Conservation (phyloP, 1,140 invertebrate genomes). For the Bombus huntii region DNA sequence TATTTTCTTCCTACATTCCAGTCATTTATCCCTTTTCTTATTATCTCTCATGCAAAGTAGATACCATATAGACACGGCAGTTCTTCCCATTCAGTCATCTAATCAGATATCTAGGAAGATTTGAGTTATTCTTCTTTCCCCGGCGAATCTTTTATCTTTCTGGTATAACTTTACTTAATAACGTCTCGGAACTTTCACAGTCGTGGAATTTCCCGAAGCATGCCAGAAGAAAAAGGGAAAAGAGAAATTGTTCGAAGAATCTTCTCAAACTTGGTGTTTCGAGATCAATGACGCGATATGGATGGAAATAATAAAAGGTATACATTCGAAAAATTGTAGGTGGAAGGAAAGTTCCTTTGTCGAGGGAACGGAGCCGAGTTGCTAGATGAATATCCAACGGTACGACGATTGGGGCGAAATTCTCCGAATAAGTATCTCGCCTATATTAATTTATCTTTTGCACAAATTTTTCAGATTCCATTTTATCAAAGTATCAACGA, state of each 20-base stretch:
- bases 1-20: background rate
- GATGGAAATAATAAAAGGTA: background rate
- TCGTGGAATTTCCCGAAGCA: background rate
- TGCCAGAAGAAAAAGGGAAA: background rate
- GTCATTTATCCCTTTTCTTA: background rate
- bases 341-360: background rate
- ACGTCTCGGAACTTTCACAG: background rate
- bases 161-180: constrained; percentile 11
- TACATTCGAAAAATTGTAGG: constrained; percentile 1
- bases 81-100: background rate
- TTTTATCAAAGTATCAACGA: background rate
- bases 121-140: background rate
- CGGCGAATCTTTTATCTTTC: background rate
- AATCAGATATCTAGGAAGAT: background rate
- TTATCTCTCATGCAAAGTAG: background rate
- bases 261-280: background rate
- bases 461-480: background rate
- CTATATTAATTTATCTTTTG: background rate
- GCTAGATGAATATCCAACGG: background rate
- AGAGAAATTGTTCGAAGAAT: background rate
- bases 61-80: background rate
- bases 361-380: background rate
- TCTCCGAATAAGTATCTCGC: background rate
- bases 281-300: background rate
- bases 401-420: background rate